Base-by-base conservation (phyloP, 2,888 invertebrate species). In the Macrophya annulata region DNA sequence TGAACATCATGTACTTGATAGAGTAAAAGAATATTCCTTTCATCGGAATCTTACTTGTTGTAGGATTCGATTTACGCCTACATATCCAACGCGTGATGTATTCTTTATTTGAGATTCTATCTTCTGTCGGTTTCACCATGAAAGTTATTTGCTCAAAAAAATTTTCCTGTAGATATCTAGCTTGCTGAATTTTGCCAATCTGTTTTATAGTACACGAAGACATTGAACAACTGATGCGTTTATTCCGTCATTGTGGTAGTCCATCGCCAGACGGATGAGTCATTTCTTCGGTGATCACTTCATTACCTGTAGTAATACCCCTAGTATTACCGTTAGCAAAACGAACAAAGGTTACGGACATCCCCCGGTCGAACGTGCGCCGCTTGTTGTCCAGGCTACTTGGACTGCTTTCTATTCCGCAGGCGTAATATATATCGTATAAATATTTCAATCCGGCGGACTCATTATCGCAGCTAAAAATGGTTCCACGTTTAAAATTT, bases 271-370 rank as follows among this genome's bases (percentile, higher is more conserved):
- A 37, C n/a, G 65, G 62, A 65, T 48, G 37, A 59, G 48, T 45
- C 65, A n/a, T 45, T 82, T 82, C 82, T 62, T 82, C 82, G 48
- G 45, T 25, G 82, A 82, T 82, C 82, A 82, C 82, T 82, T 82
- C 65, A 65, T 82, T 65, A 68, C 65, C 65, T 37, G 17, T n/a
- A 21, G 82, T 82, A 82, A 65, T 82, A 82, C 55, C 82, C 17
- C 43, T 65, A 31, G 65, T 45, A 82, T 82, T 82, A 82, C 65
- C 65, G 82, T 79, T 79, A 40, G 31, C 43, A 82, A 65, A 82
- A 82, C 65, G 31, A 65, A n/a, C 82, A 82, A 82, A 82, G 65
- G 45, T 82, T 48, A 45, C 65, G 9, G 62, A 82, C 82, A 65
- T 82, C 82, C 65, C 43, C 82, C 43, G 45, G 65, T 65, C 45